Evolutionary conservation across 2,113 vertebrate species (phyloP).

Genomic region (Hirundichthys speculiger): DNA sequence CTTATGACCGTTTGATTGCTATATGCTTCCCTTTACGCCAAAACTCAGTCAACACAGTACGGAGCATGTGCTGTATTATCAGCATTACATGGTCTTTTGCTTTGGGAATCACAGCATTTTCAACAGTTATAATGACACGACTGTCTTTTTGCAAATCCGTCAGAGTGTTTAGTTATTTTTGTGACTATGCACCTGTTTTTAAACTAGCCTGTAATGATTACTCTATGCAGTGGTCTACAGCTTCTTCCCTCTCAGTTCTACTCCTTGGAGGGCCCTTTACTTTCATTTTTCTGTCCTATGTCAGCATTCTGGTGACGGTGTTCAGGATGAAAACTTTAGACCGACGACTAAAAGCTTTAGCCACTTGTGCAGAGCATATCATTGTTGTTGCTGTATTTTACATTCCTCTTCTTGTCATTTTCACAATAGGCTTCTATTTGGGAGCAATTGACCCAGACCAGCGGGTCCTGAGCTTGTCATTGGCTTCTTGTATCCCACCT

Average conservation of each 20-base stretch:
- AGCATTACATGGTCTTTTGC: constrained; percentile 38
- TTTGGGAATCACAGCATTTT: accelerated
- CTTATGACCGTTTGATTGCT: constrained; percentile 74
- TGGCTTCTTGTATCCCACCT: constrained; percentile 73
- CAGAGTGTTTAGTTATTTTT: constrained; percentile 75
- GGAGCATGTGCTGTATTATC: constrained; percentile 64
- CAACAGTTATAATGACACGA: constrained; percentile 47
- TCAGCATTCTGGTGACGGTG: constrained; percentile 65
- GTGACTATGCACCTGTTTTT: constrained; percentile 76
- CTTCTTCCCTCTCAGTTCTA: not conserved
- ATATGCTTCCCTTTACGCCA: constrained; percentile 77
- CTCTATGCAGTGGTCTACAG: constrained; percentile 56
- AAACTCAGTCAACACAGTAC: constrained; percentile 61
- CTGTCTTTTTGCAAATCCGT: constrained; percentile 76
- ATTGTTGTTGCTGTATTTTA: constrained; percentile 75
- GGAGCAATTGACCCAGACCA: constrained; percentile 47
- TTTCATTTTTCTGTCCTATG: constrained; percentile 67
- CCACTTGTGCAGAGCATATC: constrained; percentile 74
- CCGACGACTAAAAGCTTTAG: constrained; percentile 60
- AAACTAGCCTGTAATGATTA: constrained; percentile 71
- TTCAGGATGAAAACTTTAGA: constrained; percentile 72
- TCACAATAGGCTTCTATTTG: constrained; percentile 46
- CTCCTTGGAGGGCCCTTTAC: constrained; percentile 29
- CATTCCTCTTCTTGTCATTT: constrained; percentile 61
- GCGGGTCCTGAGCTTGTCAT: constrained; percentile 65